A percentile compares a stretch with the other conserved stretches of the same genome.
These are phyloP conservation scores for Phyllotis vaccarum DNA, from an alignment of 2,797 vertebrate species.

Conservation along the genomic window DNA sequence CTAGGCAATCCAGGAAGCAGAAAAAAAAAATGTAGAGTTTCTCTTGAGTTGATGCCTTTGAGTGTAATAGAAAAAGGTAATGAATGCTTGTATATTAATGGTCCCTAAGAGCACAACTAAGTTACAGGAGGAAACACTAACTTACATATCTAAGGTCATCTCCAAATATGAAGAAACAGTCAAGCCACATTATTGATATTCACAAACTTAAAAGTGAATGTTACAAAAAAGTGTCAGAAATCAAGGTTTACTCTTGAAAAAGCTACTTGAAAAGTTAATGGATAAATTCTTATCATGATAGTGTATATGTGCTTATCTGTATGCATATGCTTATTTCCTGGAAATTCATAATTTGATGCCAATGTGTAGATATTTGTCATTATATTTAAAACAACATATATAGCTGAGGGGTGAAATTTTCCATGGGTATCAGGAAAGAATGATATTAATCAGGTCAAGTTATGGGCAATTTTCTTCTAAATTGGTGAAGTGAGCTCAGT, in stretches of 20 bases:
- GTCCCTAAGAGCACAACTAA: background rate
- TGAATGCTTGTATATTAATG: background rate
- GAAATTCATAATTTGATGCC: slow-evolving; percentile 20
- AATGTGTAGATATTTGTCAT: slow-evolving; percentile 30
- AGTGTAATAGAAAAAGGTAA: background rate
- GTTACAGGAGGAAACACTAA: background rate
- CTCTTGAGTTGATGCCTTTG: background rate
- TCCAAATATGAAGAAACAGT: slow-evolving; percentile 51
- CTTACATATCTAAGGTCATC: slow-evolving; percentile 49
- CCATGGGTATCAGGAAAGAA: background rate
- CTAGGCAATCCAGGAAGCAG: background rate
- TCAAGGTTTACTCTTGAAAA: slow-evolving; percentile 40
- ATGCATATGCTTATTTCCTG: background rate
- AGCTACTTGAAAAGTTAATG: slow-evolving; percentile 48
- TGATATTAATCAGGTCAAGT: slow-evolving; percentile 18
- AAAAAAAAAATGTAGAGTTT: background rate
- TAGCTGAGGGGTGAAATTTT: background rate
- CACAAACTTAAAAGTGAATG: slow-evolving; percentile 24
- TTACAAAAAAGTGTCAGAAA: slow-evolving; percentile 46
- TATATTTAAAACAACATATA: background rate
- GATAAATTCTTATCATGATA: background rate
- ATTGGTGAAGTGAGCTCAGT: background rate
- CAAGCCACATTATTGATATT: slow-evolving; percentile 1
- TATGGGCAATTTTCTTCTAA: slow-evolving; percentile 17
- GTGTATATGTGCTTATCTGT: background rate